Conservation (phyloP, 2,797 vertebrate species). For the Periparus ater region DNA sequence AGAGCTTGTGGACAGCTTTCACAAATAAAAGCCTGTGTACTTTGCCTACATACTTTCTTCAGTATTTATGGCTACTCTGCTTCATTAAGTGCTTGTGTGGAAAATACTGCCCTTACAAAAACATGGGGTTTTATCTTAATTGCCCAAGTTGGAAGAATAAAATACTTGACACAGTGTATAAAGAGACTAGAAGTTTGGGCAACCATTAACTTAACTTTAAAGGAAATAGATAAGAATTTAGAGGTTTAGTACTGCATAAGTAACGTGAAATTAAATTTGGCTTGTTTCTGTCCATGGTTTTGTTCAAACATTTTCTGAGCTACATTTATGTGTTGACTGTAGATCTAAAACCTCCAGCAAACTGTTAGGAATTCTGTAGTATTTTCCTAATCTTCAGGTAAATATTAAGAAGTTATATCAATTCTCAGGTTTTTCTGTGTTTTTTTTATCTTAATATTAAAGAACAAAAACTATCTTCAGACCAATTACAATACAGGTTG, state of each 20-base stretch:
- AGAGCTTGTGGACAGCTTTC: background rate
- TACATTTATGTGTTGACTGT: background rate
- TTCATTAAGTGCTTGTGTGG: background rate
- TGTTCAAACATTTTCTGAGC: background rate
- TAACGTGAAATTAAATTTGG: background rate
- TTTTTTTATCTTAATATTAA: background rate
- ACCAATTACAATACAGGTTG: background rate
- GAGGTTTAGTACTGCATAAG: background rate
- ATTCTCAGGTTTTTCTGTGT: background rate
- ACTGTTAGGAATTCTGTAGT: background rate
- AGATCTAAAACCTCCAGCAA: background rate
- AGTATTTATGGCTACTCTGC: constrained; percentile 1
- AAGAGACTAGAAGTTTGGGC: background rate
- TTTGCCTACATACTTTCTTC: background rate
- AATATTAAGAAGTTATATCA: background rate
- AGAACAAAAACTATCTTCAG: background rate
- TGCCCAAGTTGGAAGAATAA: background rate
- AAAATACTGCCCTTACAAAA: background rate
- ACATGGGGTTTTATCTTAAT: constrained; percentile 2
- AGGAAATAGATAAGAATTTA: background rate
- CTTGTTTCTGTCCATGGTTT: background rate
- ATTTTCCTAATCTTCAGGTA: background rate
- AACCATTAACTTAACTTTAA: background rate
- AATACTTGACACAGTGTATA: background rate
- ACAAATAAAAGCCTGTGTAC: background rate